A percentile compares a stretch with the other conserved stretches of the same genome.
These are phyloP conservation scores for Sebastolobus alascanus DNA, from an alignment of 2,797 vertebrate species.

Conservation along the genomic window DNA sequence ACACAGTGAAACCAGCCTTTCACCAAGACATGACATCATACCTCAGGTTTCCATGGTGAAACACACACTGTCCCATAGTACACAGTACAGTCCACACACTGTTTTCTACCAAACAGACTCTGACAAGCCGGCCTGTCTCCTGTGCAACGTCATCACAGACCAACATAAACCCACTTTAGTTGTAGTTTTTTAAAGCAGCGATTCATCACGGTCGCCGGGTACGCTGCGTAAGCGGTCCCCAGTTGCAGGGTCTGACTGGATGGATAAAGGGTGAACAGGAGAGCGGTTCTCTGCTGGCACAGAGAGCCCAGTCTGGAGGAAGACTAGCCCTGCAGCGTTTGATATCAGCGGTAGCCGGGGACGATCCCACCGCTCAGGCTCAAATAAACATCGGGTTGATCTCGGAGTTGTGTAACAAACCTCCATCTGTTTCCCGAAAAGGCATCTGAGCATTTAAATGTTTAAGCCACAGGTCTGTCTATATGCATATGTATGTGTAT, in stretches of 20 bases:
- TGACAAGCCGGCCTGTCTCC: slow-evolving; percentile 51
- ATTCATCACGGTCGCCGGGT: slow-evolving; percentile 54
- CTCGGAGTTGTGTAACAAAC: slow-evolving; percentile 50
- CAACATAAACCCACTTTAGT: slow-evolving; percentile 50
- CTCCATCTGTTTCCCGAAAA: slow-evolving; percentile 61
- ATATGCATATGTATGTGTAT: neutral
- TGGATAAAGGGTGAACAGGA: slow-evolving; percentile 59
- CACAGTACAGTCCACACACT: slow-evolving; percentile 51
- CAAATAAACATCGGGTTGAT: slow-evolving; percentile 56
- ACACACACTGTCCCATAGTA: slow-evolving; percentile 46
- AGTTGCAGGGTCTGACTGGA: slow-evolving; percentile 32
- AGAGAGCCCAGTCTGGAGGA: slow-evolving; percentile 60
- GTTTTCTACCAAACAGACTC: slow-evolving; percentile 44
- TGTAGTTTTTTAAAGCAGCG: slow-evolving; percentile 55
- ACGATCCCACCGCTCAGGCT: slow-evolving; percentile 43
- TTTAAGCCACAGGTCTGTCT: slow-evolving; percentile 22
- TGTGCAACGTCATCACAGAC: slow-evolving; percentile 28
- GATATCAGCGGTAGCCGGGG: slow-evolving; percentile 53
- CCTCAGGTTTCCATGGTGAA: slow-evolving; percentile 52
- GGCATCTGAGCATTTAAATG: slow-evolving; percentile 50
- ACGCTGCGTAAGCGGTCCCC: slow-evolving; percentile 29
- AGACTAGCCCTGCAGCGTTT: slow-evolving; percentile 33
- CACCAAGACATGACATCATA: slow-evolving; percentile 54
- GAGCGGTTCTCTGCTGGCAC: slow-evolving; percentile 60
- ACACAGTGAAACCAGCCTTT: slow-evolving; percentile 26